Conservation (phyloP, 2,113 vertebrate species). For the Calyptommatus sinebrachiatus region DNA sequence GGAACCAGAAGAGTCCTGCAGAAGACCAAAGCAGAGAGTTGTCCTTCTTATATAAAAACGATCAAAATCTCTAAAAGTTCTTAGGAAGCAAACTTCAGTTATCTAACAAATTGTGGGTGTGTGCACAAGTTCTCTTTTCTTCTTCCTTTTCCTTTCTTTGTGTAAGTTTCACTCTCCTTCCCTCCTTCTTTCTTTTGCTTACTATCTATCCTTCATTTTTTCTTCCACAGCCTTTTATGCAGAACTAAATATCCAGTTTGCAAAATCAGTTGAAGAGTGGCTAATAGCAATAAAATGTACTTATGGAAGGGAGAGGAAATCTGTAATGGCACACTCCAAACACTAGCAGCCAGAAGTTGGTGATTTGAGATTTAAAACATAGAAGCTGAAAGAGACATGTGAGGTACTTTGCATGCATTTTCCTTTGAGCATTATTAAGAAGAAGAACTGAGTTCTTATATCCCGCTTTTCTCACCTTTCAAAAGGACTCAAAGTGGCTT, state of each 20-base stretch:
- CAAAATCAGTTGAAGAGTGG: neutral
- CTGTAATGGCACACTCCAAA: conserved; percentile 6
- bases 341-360: conserved; percentile 7
- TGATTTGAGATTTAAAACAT: conserved; percentile 27
- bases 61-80: neutral
- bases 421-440: neutral
- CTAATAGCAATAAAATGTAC: neutral
- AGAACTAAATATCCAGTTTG: accelerated
- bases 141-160: too few relatives aligned
- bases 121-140: neutral
- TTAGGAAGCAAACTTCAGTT: neutral
- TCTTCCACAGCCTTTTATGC: neutral
- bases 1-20: too few relatives aligned
- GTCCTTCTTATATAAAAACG: too few relatives aligned
- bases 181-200: too few relatives aligned
- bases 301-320: conserved; percentile 10
- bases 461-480: too few relatives aligned
- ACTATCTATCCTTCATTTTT: too few relatives aligned
- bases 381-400: neutral
- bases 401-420: neutral
- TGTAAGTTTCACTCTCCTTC: too few relatives aligned
- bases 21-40: too few relatives aligned
- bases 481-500: too few relatives aligned
- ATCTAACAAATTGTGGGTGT: neutral
- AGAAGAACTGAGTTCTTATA: too few relatives aligned